A percentile compares a stretch with the other conserved stretches of the same genome.
phyloP scores from a whole-genome alignment of 2,113 vertebrate species.

The Perca fluviatilis region DNA sequence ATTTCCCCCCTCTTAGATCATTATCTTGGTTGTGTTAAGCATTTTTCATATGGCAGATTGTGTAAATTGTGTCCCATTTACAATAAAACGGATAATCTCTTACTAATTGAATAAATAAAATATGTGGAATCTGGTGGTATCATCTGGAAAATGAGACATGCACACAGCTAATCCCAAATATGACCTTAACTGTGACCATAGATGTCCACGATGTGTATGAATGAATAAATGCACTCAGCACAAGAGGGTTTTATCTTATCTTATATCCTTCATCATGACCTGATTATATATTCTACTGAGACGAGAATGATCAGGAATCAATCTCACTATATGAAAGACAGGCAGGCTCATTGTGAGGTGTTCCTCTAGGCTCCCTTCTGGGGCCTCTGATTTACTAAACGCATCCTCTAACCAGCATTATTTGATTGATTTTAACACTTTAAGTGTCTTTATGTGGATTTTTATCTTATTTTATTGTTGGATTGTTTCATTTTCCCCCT shows the following conservation, averaged over 20 bases:
- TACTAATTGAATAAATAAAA: not conserved
- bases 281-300: not conserved
- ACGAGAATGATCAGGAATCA: not conserved
- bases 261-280: not conserved
- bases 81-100: constrained; percentile 30
- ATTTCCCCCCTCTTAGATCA: not conserved
- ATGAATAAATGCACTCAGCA: not conserved
- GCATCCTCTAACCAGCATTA: not conserved
- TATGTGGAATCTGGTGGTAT: not conserved
- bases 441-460: too few relatives aligned
- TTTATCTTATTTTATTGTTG: too few relatives aligned
- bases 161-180: constrained; percentile 34
- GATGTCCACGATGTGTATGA: not conserved
- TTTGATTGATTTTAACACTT: too few relatives aligned
- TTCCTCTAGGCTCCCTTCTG: not conserved
- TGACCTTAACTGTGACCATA: not conserved
- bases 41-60: not conserved
- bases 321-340: not conserved
- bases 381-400: not conserved
- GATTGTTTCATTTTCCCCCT: too few relatives aligned
- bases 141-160: constrained; percentile 7
- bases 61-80: constrained; percentile 12
- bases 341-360: not conserved
- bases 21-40: not conserved
- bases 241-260: not conserved